Percentiles rank a stretch among this genome's conserved stretches.
Conservation (phyloP, 2,113 vertebrate genomes). For the Phasianus colchicus region DNA sequence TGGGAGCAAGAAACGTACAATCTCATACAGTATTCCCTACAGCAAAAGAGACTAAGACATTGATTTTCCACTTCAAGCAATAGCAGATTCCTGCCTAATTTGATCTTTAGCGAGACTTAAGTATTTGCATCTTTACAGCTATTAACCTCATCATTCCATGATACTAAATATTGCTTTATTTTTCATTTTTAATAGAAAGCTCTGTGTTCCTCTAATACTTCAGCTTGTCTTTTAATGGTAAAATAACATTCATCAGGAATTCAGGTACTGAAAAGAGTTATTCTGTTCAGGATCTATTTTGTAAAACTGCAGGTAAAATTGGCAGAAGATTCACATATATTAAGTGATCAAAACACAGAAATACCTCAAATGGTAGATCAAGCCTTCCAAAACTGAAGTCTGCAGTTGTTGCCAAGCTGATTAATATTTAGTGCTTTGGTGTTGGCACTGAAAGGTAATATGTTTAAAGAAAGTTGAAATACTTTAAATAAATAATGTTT, state of each 20-base stretch:
- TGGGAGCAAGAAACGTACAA: neutral
- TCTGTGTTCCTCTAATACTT: neutral
- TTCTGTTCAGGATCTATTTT: neutral
- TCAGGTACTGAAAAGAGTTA: neutral
- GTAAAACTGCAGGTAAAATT: neutral
- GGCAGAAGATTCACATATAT: neutral
- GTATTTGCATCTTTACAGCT: neutral
- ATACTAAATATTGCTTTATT: neutral
- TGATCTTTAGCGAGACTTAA: neutral
- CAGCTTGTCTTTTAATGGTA: neutral
- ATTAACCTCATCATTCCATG: neutral
- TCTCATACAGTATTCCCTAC: neutral
- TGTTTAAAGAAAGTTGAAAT: neutral
- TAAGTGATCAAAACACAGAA: neutral
- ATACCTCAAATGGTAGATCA: neutral
- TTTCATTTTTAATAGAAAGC: neutral
- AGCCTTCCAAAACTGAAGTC: neutral
- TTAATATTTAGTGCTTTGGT: neutral
- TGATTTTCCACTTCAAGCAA: constrained; percentile 31
- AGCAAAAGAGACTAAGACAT: constrained; percentile 29
- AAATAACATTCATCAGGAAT: neutral
- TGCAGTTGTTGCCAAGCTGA: neutral
- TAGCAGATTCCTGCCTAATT: constrained; percentile 2
- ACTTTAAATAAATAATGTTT: neutral
- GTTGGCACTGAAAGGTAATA: neutral